phyloP scores from a whole-genome alignment of 1,140 invertebrate genomes.

The Procambarus virginalis region DNA sequence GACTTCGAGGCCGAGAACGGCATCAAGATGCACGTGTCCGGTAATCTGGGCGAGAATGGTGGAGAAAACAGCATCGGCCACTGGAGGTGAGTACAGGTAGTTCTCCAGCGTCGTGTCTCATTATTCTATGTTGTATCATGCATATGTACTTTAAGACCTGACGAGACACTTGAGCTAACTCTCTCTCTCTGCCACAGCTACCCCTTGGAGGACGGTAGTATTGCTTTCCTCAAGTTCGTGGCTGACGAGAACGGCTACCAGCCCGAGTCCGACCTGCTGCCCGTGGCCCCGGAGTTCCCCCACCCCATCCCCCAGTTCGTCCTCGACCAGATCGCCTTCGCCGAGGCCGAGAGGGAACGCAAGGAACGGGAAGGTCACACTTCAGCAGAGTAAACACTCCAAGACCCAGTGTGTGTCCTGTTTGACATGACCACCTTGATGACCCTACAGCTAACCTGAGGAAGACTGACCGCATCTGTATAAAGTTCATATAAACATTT shows the following conservation, averaged over 20 bases:
- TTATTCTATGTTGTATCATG: neutral
- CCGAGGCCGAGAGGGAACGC: neutral
- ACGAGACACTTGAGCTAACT: no score
- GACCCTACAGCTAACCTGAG: no score
- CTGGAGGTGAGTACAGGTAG: slow-evolving; percentile 6
- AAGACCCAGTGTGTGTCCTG: no score
- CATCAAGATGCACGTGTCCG: slow-evolving; percentile 23
- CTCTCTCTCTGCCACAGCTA: neutral
- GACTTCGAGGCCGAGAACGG: slow-evolving; percentile 47
- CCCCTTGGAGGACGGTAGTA: slow-evolving; percentile 25
- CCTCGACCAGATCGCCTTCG: slow-evolving; percentile 47
- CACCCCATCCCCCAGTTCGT: slow-evolving; percentile 50
- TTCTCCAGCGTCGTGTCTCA: neutral
- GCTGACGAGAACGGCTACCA: neutral
- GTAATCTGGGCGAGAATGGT: slow-evolving; percentile 9
- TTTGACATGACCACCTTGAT: no score
- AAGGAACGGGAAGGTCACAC: neutral
- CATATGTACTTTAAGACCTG: neutral
- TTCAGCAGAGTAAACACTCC: neutral
- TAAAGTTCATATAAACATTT: no score
- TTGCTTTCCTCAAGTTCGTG: slow-evolving; percentile 1
- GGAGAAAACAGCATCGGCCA: slow-evolving; percentile 21
- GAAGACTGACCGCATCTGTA: no score
- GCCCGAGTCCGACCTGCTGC: slow-evolving; percentile 2
- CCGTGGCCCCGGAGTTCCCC: slow-evolving; percentile 10